A percentile compares a stretch with the other conserved stretches of the same genome.
Conservation (phyloP, 2,888 invertebrate species). For the Cataglyphis altisquamis region DNA sequence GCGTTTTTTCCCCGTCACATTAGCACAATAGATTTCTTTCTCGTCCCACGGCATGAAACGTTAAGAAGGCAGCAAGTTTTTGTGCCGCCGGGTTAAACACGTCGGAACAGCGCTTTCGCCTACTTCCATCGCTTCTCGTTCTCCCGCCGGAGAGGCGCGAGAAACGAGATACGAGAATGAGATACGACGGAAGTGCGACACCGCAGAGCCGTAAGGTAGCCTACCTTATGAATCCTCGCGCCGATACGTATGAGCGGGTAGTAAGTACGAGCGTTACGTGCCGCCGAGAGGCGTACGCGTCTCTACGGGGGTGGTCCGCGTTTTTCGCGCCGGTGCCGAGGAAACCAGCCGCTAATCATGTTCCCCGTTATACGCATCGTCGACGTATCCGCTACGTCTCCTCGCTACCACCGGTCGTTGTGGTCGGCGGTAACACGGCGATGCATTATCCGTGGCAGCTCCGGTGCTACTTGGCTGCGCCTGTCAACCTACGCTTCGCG, state of each 20-base stretch:
- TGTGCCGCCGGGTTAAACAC: slow-evolving; percentile 30
- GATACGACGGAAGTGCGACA: slow-evolving; percentile 78
- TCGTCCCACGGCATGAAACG: background rate
- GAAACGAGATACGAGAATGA: slow-evolving; percentile 75
- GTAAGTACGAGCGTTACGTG: slow-evolving; percentile 61
- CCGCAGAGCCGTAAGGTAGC: slow-evolving; percentile 77
- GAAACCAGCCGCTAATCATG: slow-evolving; percentile 77
- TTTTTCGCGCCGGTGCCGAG: slow-evolving; percentile 56
- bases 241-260: slow-evolving; percentile 63
- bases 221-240: slow-evolving; percentile 77
- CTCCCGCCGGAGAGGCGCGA: slow-evolving; percentile 40
- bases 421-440: slow-evolving; percentile 54
- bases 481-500: slow-evolving; percentile 46
- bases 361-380: slow-evolving; percentile 71
- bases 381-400: slow-evolving; percentile 64
- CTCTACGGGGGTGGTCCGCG: slow-evolving; percentile 80
- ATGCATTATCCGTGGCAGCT: slow-evolving; percentile 56
- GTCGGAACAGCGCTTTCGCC: slow-evolving; percentile 24
- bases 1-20: slow-evolving; percentile 1
- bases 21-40: slow-evolving; percentile 31
- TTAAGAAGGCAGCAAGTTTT: background rate
- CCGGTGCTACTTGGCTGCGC: slow-evolving; percentile 61
- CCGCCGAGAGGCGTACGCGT: slow-evolving; percentile 50
- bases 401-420: slow-evolving; percentile 37
- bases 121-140: slow-evolving; percentile 54